phyloP scores from a whole-genome alignment of 2,113 vertebrate species.

The Isurus oxyrinchus region DNA sequence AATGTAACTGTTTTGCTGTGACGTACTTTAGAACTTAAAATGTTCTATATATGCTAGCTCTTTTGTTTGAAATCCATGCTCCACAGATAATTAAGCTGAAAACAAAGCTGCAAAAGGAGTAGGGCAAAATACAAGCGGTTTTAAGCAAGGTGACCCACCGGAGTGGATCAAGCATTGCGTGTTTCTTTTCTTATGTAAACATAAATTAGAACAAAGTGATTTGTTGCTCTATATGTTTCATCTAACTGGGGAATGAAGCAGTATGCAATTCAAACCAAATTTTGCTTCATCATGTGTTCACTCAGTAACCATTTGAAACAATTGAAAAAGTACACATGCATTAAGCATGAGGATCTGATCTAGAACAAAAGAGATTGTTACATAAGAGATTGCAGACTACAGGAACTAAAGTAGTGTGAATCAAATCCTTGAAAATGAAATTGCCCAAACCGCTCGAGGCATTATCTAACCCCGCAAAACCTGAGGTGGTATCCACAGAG shows the following conservation, averaged over 20 bases:
- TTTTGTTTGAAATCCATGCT: not conserved
- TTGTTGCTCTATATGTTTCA: not conserved
- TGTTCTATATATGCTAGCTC: too few relatives aligned
- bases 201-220: not conserved
- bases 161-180: not conserved
- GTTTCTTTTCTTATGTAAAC: not conserved
- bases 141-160: not conserved
- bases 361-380: not conserved
- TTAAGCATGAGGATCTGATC: not conserved
- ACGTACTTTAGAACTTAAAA: not conserved
- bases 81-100: not conserved
- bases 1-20: not conserved
- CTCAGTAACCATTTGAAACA: not conserved
- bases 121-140: not conserved
- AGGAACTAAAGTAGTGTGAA: not conserved
- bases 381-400: not conserved
- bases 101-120: not conserved
- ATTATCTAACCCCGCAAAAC: too few relatives aligned
- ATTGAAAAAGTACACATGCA: not conserved
- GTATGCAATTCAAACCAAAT: not conserved
- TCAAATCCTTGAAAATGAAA: too few relatives aligned
- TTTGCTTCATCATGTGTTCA: not conserved
- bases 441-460: too few relatives aligned
- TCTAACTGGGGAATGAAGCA: not conserved
- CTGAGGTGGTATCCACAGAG: too few relatives aligned